Evolutionary conservation across 2,888 invertebrate genomes (phyloP).

Genomic region (Melanostoma scalare): DNA sequence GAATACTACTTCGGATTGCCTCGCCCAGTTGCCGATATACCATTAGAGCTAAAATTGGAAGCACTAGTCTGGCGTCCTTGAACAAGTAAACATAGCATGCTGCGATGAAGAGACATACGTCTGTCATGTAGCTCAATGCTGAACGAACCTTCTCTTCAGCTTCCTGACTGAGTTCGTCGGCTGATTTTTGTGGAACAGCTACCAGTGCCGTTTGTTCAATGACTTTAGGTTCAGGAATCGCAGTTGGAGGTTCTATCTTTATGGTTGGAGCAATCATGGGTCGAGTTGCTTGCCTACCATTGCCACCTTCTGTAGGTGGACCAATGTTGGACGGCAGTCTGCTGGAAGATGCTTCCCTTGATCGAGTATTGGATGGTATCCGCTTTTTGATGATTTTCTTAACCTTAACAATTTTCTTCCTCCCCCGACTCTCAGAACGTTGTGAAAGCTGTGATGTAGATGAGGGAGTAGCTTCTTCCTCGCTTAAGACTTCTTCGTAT

Average conservation of each 20-base stretch:
- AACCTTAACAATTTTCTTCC: conserved; percentile 79
- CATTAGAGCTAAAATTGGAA: conserved; percentile 89
- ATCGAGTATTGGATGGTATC: conserved; percentile 79
- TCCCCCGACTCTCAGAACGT: conserved; percentile 79
- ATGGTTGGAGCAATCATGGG: not conserved
- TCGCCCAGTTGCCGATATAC: conserved; percentile 90
- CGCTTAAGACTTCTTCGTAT: conserved; percentile 74
- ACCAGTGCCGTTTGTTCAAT: conserved; percentile 31
- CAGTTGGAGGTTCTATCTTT: conserved; percentile 13
- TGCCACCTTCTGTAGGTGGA: conserved; percentile 47
- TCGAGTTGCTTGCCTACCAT: conserved; percentile 1
- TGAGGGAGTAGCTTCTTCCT: conserved; percentile 68
- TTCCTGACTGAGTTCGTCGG: conserved; percentile 84
- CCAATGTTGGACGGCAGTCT: conserved; percentile 73
- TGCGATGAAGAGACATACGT: conserved; percentile 88
- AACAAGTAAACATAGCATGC: conserved; percentile 92
- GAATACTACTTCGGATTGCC: conserved; percentile 84
- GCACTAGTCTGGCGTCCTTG: conserved; percentile 90
- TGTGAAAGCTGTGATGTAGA: conserved; percentile 70
- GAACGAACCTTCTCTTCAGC: conserved; percentile 87
- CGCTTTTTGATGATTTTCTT: conserved; percentile 79
- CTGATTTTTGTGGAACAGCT: conserved; percentile 68
- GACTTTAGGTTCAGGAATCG: conserved; percentile 33
- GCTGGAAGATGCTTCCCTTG: conserved; percentile 78
- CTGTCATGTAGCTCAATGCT: conserved; percentile 88